Percentiles rank a stretch among this genome's conserved stretches.
phyloP scores from a whole-genome alignment of 2,113 vertebrate genomes.

The Dascyllus trimaculatus region DNA sequence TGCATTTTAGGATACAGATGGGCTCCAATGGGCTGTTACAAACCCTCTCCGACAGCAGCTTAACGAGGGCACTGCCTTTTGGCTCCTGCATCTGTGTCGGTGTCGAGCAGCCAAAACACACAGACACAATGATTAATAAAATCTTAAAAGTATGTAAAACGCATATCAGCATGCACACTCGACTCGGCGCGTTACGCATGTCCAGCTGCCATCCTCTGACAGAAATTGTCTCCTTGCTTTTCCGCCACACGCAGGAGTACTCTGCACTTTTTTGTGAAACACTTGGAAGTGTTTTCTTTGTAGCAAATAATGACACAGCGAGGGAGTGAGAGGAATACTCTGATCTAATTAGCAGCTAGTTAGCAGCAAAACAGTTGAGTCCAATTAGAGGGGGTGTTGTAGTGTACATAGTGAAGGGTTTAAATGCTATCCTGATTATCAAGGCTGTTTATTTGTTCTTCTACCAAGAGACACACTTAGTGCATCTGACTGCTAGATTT shows the following conservation, averaged over 20 bases:
- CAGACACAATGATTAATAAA: constrained; percentile 49
- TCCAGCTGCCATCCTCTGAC: not conserved
- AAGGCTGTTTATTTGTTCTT: constrained; percentile 64
- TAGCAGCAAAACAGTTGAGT: constrained; percentile 78
- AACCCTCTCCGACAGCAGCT: constrained; percentile 79
- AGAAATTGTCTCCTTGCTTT: not conserved
- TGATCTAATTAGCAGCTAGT: constrained; percentile 84
- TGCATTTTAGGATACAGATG: constrained; percentile 66
- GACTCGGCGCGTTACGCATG: not conserved
- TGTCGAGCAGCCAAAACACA: constrained; percentile 66
- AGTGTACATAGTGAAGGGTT: constrained; percentile 52
- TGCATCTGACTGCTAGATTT: constrained; percentile 55
- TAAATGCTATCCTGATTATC: constrained; percentile 65
- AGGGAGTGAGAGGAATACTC: constrained; percentile 70
- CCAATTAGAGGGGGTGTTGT: constrained; percentile 76
- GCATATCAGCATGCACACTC: not conserved
- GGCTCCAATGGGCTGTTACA: constrained; percentile 80
- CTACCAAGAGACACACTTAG: constrained; percentile 43
- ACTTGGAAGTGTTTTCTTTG: constrained; percentile 68
- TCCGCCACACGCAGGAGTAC: not conserved
- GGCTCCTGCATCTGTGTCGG: constrained; percentile 72
- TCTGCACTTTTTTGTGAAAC: constrained; percentile 30
- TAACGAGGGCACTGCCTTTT: constrained; percentile 80
- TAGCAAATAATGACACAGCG: constrained; percentile 64
- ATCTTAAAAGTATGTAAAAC: constrained; percentile 6